phyloP scores from a whole-genome alignment of 1,140 invertebrate species.

The Drosophila repleta region DNA sequence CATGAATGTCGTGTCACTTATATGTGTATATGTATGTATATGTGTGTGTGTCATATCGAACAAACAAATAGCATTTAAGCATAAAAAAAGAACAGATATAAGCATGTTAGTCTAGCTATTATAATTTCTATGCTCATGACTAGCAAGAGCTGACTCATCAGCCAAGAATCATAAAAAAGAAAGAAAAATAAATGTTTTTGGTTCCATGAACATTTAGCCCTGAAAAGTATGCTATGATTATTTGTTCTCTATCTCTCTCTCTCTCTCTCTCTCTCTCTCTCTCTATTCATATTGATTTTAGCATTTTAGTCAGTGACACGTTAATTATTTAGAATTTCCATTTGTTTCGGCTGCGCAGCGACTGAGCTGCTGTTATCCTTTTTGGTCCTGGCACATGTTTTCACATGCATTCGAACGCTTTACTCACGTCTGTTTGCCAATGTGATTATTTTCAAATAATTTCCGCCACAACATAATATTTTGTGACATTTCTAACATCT shows the following conservation, averaged over 20 bases:
- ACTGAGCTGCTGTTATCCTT: background rate
- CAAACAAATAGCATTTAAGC: slow-evolving; percentile 74
- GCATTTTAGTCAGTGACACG: background rate
- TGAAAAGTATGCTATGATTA: slow-evolving; percentile 14
- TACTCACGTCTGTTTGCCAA: slow-evolving; percentile 24
- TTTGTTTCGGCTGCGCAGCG: slow-evolving; percentile 21
- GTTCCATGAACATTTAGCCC: background rate
- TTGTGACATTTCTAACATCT: slow-evolving; percentile 27
- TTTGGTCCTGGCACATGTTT: slow-evolving; percentile 22
- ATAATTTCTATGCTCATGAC: slow-evolving; percentile 55
- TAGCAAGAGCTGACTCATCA: slow-evolving; percentile 4
- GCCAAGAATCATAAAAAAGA: background rate
- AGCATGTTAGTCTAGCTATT: slow-evolving; percentile 49
- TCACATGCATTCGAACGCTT: slow-evolving; percentile 36
- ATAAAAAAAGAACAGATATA: slow-evolving; percentile 61
- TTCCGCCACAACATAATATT: slow-evolving; percentile 66
- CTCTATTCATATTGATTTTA: slow-evolving; percentile 16
- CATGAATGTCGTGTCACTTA: background rate
- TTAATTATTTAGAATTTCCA: slow-evolving; percentile 53
- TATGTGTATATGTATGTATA: too few species aligned
- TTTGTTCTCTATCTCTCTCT: too few species aligned
- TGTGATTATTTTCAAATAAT: slow-evolving; percentile 70
- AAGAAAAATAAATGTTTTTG: background rate
- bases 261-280: too few species aligned
- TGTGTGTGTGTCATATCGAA: slow-evolving; percentile 58